Conservation (phyloP, 2,797 vertebrate genomes). For the Sebastes oblongus region DNA sequence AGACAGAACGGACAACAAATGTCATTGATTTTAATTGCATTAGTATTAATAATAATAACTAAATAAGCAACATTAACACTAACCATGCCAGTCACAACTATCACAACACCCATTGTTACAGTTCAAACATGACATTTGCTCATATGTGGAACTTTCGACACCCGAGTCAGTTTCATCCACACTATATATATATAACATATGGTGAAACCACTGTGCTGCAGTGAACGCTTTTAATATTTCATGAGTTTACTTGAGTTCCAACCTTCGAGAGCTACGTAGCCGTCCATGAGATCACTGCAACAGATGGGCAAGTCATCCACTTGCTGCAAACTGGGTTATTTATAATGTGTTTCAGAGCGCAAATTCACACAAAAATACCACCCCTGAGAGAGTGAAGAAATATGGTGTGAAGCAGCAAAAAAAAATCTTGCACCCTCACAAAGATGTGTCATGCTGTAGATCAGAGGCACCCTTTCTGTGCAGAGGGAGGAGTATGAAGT, state of each 20-base stretch:
- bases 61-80: background rate
- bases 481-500: constrained; percentile 30
- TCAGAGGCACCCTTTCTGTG: constrained; percentile 35
- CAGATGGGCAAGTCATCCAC: constrained; percentile 74
- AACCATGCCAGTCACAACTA: background rate
- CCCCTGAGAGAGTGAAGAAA: constrained; percentile 54
- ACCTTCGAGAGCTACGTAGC: constrained; percentile 19
- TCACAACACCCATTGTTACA: background rate
- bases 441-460: constrained; percentile 57
- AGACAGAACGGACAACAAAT: background rate
- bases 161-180: background rate
- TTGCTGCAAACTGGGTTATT: constrained; percentile 69
- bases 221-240: constrained; percentile 30
- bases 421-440: constrained; percentile 49
- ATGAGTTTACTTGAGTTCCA: constrained; percentile 36
- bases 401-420: constrained; percentile 59
- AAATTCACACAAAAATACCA: constrained; percentile 65
- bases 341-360: constrained; percentile 68
- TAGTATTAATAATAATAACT: background rate
- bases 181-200: constrained; percentile 30
- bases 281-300: constrained; percentile 58
- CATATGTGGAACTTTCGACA: background rate
- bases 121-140: background rate
- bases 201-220: background rate
- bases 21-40: background rate